Percentiles rank a stretch among this genome's conserved stretches.
phyloP scores from a whole-genome alignment of 2,797 vertebrate genomes.

The Chloroceryle amazona region DNA sequence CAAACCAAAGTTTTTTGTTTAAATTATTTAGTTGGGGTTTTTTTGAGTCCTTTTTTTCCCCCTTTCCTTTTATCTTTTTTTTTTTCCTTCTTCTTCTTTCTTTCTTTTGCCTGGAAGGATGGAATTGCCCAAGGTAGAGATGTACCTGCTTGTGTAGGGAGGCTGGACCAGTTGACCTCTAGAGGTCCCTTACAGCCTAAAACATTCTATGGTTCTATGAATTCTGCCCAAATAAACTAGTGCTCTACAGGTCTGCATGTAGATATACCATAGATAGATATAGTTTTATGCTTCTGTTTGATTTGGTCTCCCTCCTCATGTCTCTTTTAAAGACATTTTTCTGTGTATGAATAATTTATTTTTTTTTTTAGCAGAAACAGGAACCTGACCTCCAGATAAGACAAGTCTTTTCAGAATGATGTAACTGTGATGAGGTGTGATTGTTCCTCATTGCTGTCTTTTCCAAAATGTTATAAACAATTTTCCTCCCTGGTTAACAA shows the following conservation, averaged over 20 bases:
- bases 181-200: no score
- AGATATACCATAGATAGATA: no score
- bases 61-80: background rate
- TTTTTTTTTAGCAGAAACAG: background rate
- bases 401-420: background rate
- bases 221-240: background rate
- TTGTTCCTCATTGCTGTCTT: background rate
- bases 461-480: background rate
- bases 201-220: no score
- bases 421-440: background rate
- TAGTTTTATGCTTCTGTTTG: background rate
- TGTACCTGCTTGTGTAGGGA: no score
- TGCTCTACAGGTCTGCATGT: no score
- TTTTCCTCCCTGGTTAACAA: background rate
- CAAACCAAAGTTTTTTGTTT: background rate
- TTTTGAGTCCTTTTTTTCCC: no score
- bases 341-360: background rate
- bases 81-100: no score
- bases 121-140: background rate
- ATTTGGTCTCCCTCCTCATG: background rate
- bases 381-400: rapidly evolving
- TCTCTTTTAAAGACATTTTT: background rate
- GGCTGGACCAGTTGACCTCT: no score
- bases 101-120: background rate
- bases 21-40: background rate